phyloP scores from a whole-genome alignment of 2,888 invertebrate species.

The Eupithecia vulgata region DNA sequence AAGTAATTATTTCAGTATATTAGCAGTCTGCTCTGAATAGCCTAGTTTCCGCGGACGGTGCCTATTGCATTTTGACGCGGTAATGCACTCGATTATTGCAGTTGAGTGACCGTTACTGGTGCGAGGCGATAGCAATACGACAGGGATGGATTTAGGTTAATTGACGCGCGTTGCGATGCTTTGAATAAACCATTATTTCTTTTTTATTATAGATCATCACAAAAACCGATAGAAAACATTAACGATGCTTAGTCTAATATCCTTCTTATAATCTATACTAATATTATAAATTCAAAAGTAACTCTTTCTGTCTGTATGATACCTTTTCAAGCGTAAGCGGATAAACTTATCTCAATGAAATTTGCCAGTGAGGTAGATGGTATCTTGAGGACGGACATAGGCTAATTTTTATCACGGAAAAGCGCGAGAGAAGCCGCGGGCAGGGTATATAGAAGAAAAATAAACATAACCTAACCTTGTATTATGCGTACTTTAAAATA shows the following conservation, averaged over 20 bases:
- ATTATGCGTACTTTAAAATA: background rate
- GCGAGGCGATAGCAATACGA: conserved; percentile 32
- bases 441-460: background rate
- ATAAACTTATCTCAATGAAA: too few species aligned
- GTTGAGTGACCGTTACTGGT: conserved; percentile 36
- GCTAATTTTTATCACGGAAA: too few species aligned
- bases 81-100: conserved; percentile 43
- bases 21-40: background rate
- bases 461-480: too few species aligned
- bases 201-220: background rate
- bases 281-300: too few species aligned
- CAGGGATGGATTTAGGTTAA: conserved; percentile 23
- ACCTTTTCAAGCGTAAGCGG: too few species aligned
- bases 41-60: conserved; percentile 18
- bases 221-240: background rate
- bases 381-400: too few species aligned
- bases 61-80: conserved; percentile 35
- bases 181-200: background rate
- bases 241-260: background rate
- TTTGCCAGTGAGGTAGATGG: too few species aligned
- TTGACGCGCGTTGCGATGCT: background rate
- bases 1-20: background rate
- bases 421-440: too few species aligned
- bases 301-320: too few species aligned
- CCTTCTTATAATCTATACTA: too few species aligned